phyloP scores from a whole-genome alignment of 2,113 vertebrate genomes.

The Lota lota region DNA sequence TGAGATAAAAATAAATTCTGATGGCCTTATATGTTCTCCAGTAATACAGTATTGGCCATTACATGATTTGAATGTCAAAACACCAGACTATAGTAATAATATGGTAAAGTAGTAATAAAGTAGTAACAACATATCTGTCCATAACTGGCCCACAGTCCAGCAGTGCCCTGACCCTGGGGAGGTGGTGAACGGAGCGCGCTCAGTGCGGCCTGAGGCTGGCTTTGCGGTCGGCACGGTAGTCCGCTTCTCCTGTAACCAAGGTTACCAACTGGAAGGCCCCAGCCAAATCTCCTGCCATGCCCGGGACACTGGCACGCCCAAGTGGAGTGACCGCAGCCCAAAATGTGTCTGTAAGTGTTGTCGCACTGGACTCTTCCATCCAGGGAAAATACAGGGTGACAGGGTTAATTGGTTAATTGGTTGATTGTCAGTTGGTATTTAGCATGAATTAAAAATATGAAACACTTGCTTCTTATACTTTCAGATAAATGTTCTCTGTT shows the following conservation, averaged over 20 bases:
- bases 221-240: slow-evolving; percentile 86
- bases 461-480: no score
- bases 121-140: not conserved
- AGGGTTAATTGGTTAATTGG: no score
- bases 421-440: no score
- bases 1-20: no score
- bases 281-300: slow-evolving; percentile 85
- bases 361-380: not conserved
- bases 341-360: slow-evolving; percentile 87
- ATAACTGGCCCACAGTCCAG: slow-evolving; percentile 69
- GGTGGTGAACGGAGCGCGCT: slow-evolving; percentile 85
- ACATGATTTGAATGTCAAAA: no score
- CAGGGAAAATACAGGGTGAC: no score
- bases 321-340: slow-evolving; percentile 89
- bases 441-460: no score
- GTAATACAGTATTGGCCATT: no score
- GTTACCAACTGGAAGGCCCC: slow-evolving; percentile 86
- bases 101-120: no score
- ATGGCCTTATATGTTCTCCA: no score
- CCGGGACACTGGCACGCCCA: slow-evolving; percentile 85
- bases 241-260: slow-evolving; percentile 87
- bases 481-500: no score
- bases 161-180: slow-evolving; percentile 88
- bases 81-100: no score
- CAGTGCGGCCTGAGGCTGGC: slow-evolving; percentile 77